Evolutionary conservation across 2,888 invertebrate genomes (phyloP).

Genomic region (Apodemia zela): DNA sequence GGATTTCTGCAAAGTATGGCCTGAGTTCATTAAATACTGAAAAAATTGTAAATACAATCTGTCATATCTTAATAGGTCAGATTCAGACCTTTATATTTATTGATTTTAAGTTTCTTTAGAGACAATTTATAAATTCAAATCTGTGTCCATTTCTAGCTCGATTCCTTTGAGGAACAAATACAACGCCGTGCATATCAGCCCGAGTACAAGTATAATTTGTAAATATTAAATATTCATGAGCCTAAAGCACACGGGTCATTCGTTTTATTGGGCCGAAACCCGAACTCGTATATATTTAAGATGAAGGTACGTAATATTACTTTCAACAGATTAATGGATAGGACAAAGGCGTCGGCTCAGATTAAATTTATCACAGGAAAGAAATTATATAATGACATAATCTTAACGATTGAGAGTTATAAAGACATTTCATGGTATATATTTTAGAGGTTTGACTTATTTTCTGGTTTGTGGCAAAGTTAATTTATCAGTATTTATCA

Average conservation of each 20-base stretch:
- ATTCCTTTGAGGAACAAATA: not conserved
- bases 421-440: constrained; percentile 17
- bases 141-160: not conserved
- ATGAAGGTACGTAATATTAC: constrained; percentile 58
- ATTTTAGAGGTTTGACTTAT: constrained; percentile 14
- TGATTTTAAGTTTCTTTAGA: too few relatives aligned
- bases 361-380: constrained; percentile 43
- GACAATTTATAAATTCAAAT: not conserved
- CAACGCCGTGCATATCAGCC: not conserved
- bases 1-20: too few relatives aligned
- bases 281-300: constrained; percentile 65
- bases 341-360: constrained; percentile 44
- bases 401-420: constrained; percentile 5
- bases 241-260: constrained; percentile 66
- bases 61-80: too few relatives aligned
- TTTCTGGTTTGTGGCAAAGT: not conserved
- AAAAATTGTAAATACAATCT: too few relatives aligned
- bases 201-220: constrained; percentile 57
- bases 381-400: constrained; percentile 15
- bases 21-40: too few relatives aligned
- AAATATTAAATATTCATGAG: constrained; percentile 80
- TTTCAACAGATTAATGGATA: constrained; percentile 44
- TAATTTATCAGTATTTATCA: not conserved
- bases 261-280: constrained; percentile 63
- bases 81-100: too few relatives aligned